These are phyloP conservation scores for Melanargia galathea DNA, from an alignment of 2,888 invertebrate species.

Conservation along the genomic window DNA sequence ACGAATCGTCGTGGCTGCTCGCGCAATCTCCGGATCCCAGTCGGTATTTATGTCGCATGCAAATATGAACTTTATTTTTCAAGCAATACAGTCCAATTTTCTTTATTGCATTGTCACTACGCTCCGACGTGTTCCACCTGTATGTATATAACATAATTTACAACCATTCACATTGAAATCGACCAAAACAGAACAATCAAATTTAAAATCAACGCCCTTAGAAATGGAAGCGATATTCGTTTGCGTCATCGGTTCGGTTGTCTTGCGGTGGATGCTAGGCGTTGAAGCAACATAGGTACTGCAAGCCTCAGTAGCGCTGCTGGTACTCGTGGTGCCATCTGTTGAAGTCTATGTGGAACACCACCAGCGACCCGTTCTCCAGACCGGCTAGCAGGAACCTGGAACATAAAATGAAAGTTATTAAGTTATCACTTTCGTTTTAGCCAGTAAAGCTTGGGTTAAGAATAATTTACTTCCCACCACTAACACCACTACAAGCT, in stretches of 20 bases:
- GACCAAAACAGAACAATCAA: not conserved
- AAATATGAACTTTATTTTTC: too few species aligned
- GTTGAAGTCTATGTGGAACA: constrained; percentile 99
- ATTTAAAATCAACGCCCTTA: not conserved
- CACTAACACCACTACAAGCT: too few species aligned
- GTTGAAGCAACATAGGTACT: constrained; percentile 38
- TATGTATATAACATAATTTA: too few species aligned
- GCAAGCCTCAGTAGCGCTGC: constrained; percentile 89
- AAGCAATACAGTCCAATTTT: too few species aligned
- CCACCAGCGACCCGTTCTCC: constrained; percentile 98
- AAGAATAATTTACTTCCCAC: too few species aligned
- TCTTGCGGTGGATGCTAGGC: constrained; percentile 16
- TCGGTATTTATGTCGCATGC: too few species aligned
- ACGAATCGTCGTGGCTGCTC: too few species aligned
- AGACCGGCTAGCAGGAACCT: constrained; percentile 98
- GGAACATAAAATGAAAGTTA: constrained; percentile 37
- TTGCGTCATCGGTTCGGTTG: not conserved
- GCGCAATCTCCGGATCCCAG: too few species aligned
- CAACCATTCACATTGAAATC: not conserved
- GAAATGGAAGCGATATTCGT: constrained; percentile 1
- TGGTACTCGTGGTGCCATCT: constrained; percentile 98
- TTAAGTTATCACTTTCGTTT: not conserved
- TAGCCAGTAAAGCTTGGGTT: too few species aligned
- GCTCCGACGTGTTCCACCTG: too few species aligned
- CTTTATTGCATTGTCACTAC: too few species aligned